These are phyloP conservation scores for Aphelocoma coerulescens DNA, from an alignment of 2,113 vertebrate species.

Conservation along the genomic window DNA sequence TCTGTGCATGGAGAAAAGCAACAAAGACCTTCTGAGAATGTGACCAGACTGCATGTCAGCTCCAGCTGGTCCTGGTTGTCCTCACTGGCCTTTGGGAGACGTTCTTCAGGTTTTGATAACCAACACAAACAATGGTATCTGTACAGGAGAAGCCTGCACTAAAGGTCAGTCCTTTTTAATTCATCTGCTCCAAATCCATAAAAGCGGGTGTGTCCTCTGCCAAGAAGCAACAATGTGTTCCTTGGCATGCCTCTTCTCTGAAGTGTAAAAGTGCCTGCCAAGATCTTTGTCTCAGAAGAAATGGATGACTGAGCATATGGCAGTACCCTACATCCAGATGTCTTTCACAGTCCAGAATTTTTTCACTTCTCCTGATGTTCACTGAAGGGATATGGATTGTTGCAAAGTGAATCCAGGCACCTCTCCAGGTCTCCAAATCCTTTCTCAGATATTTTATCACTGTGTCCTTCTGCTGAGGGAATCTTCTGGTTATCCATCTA, in stretches of 20 bases:
- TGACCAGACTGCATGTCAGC: background rate
- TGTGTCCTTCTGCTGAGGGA: background rate
- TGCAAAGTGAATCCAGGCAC: background rate
- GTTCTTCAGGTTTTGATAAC: background rate
- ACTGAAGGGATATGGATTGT: background rate
- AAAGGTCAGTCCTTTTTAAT: background rate
- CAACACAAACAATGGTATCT: background rate
- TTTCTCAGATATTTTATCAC: background rate
- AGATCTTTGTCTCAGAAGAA: background rate
- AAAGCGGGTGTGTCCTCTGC: fast-evolving
- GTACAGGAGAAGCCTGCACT: background rate
- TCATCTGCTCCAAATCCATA: background rate
- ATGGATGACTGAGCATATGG: background rate
- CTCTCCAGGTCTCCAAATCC: background rate
- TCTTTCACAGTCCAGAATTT: background rate
- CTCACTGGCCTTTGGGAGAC: background rate
- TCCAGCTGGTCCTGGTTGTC: background rate
- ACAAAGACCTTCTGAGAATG: background rate
- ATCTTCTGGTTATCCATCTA: background rate
- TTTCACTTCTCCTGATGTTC: background rate
- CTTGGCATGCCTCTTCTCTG: background rate
- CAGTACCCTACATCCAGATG: background rate
- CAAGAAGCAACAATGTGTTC: background rate
- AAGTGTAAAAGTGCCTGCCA: background rate
- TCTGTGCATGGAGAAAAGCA: background rate